A percentile compares a stretch with the other conserved stretches of the same genome.
Conservation (phyloP, 2,888 invertebrate genomes). For the Rhagonycha fulva region DNA sequence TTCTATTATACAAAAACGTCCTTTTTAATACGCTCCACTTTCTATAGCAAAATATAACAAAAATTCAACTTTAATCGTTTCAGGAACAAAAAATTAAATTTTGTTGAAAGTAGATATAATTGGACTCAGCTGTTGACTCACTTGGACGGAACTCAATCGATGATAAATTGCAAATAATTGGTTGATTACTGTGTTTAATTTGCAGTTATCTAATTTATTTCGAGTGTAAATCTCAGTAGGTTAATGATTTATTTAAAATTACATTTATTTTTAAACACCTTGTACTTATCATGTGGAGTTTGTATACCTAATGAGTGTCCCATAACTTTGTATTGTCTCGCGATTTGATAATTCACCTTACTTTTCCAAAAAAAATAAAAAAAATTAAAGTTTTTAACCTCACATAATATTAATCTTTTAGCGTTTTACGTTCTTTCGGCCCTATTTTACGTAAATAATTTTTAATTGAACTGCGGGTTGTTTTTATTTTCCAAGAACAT, state of each 20-base stretch:
- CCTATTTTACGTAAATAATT: neutral
- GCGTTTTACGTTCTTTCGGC: too few relatives aligned
- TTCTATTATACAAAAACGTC: slow-evolving; percentile 12
- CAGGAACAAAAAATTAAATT: neutral
- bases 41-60: neutral
- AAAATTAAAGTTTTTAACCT: too few relatives aligned
- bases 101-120: neutral
- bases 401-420: too few relatives aligned
- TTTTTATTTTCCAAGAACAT: neutral
- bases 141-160: neutral
- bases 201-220: neutral
- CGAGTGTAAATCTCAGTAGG: neutral
- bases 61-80: neutral
- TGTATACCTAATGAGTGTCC: too few relatives aligned
- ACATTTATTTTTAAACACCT: neutral
- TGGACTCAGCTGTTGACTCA: neutral
- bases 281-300: neutral
- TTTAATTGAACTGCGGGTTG: neutral
- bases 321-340: neutral
- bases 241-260: neutral
- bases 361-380: too few relatives aligned
- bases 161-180: neutral
- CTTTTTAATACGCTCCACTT: slow-evolving; percentile 2
- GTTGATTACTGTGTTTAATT: neutral
- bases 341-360: neutral